Evolutionary conservation across 1,140 invertebrate genomes (phyloP), one percentile per base, ranked within the genome.

Genomic region (Leptinotarsa defecta): DNA sequence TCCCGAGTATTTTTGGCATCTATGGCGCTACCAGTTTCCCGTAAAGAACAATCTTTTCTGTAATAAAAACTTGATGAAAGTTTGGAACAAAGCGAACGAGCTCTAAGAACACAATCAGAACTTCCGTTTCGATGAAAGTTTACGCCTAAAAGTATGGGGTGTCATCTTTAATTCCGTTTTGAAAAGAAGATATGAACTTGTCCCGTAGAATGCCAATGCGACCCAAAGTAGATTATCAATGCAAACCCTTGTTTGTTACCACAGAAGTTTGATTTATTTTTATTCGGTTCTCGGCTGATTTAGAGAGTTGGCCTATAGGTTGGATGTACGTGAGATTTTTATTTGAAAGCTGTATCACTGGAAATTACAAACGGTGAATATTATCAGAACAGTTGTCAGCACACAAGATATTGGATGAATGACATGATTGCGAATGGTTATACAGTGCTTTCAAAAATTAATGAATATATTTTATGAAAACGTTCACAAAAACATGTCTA

Each of bases 121-220:
- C 69, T 71, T 71, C 69, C 48, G 69, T 71, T 71, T 57, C 69
- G 57, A 71, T 71, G 69, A 57, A 71, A 71, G 49, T 71, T 71
- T 71, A 57, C 48, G 48, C 52, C 49, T 24, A 71, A 71, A 71
- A 71, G 69, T 49, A 61, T 22, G 24, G 48, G 69, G 69, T 71
- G 69, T 71, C 69, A 71, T 71, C 69, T 71, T 71, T 48, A 71
- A 71, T 71, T 48, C 48, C 69, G 52, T 71, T 71, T 71, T 71
- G 20, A 65, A 22, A 65, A 34, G 64, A 65, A 65, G 64, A 65
- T 65, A 65, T 22, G 64, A 22, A 65, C 64, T 65, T 1, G 27
- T 34, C 11, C 64, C 13, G 20, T 65, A 20, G 64, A 65, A 65
- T 65, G 27, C 20, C 64, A 65, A 65, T 65, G 64, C 17, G 17